Evolutionary conservation across 2,113 vertebrate species (phyloP), one percentile per base, ranked within the genome.

Genomic region (Lophius piscatorius): DNA sequence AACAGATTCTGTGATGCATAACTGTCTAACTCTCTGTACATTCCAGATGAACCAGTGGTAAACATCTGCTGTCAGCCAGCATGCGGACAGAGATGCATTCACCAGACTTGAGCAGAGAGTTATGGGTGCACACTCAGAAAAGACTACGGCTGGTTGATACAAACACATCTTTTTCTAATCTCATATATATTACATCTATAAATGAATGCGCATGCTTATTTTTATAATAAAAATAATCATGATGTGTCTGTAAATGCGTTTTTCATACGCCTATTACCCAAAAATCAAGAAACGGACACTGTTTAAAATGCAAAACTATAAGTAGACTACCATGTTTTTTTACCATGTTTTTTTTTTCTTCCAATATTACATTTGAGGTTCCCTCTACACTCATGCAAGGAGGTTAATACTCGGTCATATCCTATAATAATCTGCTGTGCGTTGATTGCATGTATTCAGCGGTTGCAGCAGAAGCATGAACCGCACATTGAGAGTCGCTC

Each of bases 11-110:
- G 36, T 13, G 24, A 18, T 49, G 29, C 9, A 3, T 31, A 40
- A 58, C 17, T 61, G 38, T 64, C 26, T 39, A 34, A 59, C 42
- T 49, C 31, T 46, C 21, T 24, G 33, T 34, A 66, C 56, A 76
- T 73, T 65, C 74, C 58, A 31, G 20, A n/a, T n/a, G n/a, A 36
- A 49, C 24, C 45, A 47, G 55, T 33, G 28, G 54, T 73, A 69
- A 76, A 75, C 60, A 56, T 67, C 67, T 66, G 60, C 70, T 40
- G 13, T 52, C 45, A 49, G 65, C 18, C 50, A 70, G 28, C 21
- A 16, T n/a, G 13, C 14, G 12, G 14, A 55, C n/a, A 51, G 16
- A 2, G 16, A 29, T 42, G 18, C 61, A 51, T 45, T 62, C 24
- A 51, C 11, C 6, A 13, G 4, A 38, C 38, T n/a, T 12, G 11